Evolutionary conservation across 2,797 vertebrate genomes (phyloP).

Genomic region (Podargus strigoides): DNA sequence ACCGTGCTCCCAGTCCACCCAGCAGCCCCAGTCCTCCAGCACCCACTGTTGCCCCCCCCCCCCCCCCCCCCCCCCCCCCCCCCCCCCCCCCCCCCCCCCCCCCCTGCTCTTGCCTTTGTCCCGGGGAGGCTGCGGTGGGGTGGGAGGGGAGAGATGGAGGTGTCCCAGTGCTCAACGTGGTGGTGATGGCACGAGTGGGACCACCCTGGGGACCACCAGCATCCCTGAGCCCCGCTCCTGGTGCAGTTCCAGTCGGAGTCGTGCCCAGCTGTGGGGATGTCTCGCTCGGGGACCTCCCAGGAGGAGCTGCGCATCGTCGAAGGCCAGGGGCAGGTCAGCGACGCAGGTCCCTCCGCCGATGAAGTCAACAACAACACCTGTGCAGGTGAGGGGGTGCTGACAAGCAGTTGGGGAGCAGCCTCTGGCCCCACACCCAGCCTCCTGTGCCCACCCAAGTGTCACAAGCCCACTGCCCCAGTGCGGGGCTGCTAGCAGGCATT

Average conservation of each 20-base stretch:
- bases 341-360: constrained; percentile 85
- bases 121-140: accelerated
- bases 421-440: neutral
- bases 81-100: neutral
- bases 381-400: constrained; percentile 72
- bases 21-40: neutral
- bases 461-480: accelerated
- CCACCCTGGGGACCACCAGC: accelerated
- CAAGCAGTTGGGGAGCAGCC: neutral
- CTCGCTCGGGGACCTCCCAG: constrained; percentile 85
- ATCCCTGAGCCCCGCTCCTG: neutral
- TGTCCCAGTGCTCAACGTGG: neutral
- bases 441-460: accelerated
- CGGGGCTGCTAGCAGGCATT: neutral
- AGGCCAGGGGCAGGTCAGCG: constrained; percentile 88
- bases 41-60: accelerated
- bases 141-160: neutral
- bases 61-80: neutral
- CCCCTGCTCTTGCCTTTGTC: accelerated
- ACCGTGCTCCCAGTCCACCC: accelerated
- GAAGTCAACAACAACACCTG: constrained; percentile 99
- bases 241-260: constrained; percentile 91
- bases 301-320: constrained; percentile 95
- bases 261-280: constrained; percentile 81
- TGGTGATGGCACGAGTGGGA: accelerated